Conservation (phyloP, 2,797 vertebrate genomes). For the Synaphobranchus kaupii region DNA sequence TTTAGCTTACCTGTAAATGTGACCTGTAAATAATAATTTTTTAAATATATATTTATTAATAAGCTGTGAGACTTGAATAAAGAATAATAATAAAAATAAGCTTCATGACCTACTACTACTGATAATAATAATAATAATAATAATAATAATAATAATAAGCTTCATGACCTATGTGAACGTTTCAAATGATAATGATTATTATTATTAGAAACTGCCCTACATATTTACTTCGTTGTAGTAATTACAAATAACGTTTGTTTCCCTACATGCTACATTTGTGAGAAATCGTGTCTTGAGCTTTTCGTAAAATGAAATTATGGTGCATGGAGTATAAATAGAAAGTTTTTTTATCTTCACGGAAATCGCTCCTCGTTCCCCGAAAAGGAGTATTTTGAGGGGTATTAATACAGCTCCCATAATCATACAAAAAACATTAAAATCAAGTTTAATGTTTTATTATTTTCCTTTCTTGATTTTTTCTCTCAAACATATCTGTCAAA, state of each 20-base stretch:
- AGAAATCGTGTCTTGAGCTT: not conserved
- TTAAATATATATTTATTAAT: not conserved
- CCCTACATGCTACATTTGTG: not conserved
- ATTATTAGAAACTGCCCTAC: not conserved
- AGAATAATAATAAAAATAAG: too few relatives aligned
- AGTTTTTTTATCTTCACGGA: not conserved
- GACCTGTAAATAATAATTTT: not conserved
- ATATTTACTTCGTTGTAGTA: not conserved
- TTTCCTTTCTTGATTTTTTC: not conserved
- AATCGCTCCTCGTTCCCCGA: not conserved
- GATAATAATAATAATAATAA: not conserved
- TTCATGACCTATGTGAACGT: not conserved
- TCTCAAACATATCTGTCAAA: not conserved
- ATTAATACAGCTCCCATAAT: not conserved
- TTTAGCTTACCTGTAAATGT: not conserved
- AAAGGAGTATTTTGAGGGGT: not conserved
- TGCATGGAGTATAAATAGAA: not conserved
- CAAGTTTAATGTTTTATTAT: not conserved
- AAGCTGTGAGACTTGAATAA: not conserved
- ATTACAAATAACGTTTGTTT: not conserved
- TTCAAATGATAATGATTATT: not conserved
- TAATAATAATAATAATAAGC: not conserved
- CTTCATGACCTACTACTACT: not conserved
- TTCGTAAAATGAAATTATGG: not conserved
- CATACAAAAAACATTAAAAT: not conserved